Evolutionary conservation across 92 coral and sea anemone genomes (phyloP), one percentile per base, ranked within the genome.

Genomic region (Actinernus sp.): DNA sequence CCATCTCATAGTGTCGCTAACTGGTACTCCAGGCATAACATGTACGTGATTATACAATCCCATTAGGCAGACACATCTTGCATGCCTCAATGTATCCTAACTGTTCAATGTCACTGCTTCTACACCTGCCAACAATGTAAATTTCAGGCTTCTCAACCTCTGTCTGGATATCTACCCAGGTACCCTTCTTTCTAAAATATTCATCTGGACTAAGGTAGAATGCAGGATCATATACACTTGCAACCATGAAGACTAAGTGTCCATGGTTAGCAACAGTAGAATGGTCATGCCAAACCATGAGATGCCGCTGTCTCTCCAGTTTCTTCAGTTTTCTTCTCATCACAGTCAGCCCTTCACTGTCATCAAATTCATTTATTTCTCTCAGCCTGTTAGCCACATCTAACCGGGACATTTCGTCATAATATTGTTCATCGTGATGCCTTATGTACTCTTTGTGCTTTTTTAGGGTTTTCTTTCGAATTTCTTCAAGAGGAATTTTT

Each of bases 221-320:
- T 3, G 76, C 91, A 6, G 81, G n/a, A n/a, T n/a, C n/a, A n/a
- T n/a, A n/a, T n/a, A n/a, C n/a, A n/a, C 51, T 31, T 4, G 85
- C 41, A 1, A 84, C 76, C 85, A 77, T 72, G 30, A 84, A 84
- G 2, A 77, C 85, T 18, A 84, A 33, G 49, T 84, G 81, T 2
- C 81, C 85, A 38, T 77, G 72, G 49, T 69, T 84, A 4, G 85
- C 75, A 5, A 76, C 84, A 11, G 90, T 84, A 1, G 81, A 84
- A 24, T 77, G 84, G 68, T 84, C 90, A 49, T 77, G 90, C 90
- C 85, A 77, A 13, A 84, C 59, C 50, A 58, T 46, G 3, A 77
- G 66, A 47, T 84, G 61, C 27, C 90, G 32, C 25, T 21, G 50
- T 52, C 73, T 49, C 26, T 75, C 76, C 12, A 66, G 2, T 18